Evolutionary conservation across 1,140 invertebrate species (phyloP), one percentile per base, ranked within the genome.

Genomic region (Trichonephila clavipes): DNA sequence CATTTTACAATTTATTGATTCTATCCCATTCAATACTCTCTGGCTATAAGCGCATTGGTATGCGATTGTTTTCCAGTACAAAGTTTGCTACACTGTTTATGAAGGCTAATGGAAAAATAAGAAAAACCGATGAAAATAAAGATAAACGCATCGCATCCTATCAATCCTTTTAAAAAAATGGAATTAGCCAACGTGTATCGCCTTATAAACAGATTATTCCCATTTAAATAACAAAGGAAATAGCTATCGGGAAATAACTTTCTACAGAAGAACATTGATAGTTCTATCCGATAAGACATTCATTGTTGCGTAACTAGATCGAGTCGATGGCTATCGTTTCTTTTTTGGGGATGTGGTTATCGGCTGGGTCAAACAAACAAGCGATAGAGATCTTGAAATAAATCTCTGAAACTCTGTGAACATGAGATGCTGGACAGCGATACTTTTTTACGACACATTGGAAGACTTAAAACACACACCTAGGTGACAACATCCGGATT

Each of bases 361-460:
- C 86, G 86, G 83, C 61, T n/a, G 28, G 86, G 86, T 88, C 86
- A 88, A 88, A 64, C 86, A 88, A 88, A 88, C 86, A 88, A 28
- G 86, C 62, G 86, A 88, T 88, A 64, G 28, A 88, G 18, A 88
- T 88, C 86, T 62, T n/a, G 86, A 88, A 88, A 88, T 88, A 21
- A 88, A 88, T 88, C 86, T 66, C 61, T 40, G 5, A 40, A 40
- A 88, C 86, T 64, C n/a, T 88, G 86, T 64, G 86, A 88, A 88
- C 86, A 88, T 28, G 86, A 66, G 86, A 88, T 88, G 62, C 24
- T 66, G 86, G 21, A 61, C 86, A 21, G 16, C 28, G 86, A 88
- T 88, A 88, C 28, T 83, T 77, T 64, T 88, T 88, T 64, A 88
- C 86, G 86, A 64, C 62, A 88, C n/a, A 24, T 59, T 18, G 4